Evolutionary conservation across 2,797 vertebrate species (phyloP).

Genomic region (Siniperca obscura): DNA sequence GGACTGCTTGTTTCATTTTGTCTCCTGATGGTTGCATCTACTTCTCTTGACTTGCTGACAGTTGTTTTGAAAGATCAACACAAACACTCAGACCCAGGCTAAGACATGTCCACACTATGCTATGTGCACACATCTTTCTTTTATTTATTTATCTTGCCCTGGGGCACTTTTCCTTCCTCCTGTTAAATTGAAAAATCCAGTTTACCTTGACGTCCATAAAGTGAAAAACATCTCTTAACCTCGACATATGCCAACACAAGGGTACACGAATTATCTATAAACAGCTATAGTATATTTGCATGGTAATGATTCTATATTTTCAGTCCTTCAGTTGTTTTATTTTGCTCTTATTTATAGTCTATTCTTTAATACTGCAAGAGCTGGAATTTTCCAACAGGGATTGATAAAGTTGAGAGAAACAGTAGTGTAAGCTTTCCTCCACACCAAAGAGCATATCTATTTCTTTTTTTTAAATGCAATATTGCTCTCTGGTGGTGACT

Average conservation of each 20-base stretch:
- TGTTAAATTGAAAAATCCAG: slow-evolving; percentile 2
- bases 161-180: neutral
- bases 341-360: neutral
- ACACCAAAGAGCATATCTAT: neutral
- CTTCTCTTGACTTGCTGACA: slow-evolving; percentile 2
- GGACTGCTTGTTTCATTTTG: neutral
- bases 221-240: neutral
- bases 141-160: neutral
- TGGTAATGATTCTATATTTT: neutral
- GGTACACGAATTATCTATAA: neutral
- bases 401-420: neutral
- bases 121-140: neutral
- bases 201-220: neutral
- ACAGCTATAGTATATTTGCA: neutral
- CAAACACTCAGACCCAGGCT: neutral
- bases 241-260: neutral
- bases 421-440: neutral
- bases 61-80: slow-evolving; percentile 20
- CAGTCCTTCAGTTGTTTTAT: neutral
- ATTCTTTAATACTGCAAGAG: neutral
- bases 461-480: slow-evolving; percentile 25
- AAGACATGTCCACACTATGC: neutral
- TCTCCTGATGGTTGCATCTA: slow-evolving; percentile 1
- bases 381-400: neutral
- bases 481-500: slow-evolving; percentile 66